A percentile compares a stretch with the other conserved stretches of the same genome.
phyloP scores from a whole-genome alignment of 2,888 invertebrate species.

The Eupeodes latifasciatus region DNA sequence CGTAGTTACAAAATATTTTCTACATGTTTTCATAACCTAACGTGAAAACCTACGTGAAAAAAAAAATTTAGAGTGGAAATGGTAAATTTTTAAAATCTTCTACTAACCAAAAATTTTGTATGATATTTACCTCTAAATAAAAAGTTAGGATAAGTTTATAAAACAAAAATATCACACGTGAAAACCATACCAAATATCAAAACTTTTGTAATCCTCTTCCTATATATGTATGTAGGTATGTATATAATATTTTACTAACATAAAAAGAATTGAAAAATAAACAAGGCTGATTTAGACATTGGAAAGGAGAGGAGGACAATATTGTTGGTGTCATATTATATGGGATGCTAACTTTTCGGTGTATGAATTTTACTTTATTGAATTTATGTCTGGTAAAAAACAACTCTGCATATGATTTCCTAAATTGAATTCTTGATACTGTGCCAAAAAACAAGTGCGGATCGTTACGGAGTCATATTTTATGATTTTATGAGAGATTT shows the following conservation, averaged over 20 bases:
- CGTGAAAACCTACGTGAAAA: no score
- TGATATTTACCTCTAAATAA: background rate
- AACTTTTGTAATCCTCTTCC: background rate
- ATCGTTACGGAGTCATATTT: background rate
- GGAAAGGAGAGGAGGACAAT: no score
- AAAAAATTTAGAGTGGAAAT: no score
- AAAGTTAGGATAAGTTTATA: background rate
- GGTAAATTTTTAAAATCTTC: background rate
- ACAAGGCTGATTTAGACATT: background rate
- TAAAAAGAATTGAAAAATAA: background rate
- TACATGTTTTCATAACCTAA: background rate
- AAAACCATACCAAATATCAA: background rate
- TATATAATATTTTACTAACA: background rate
- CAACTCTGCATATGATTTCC: background rate
- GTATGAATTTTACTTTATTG: background rate
- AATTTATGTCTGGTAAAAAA: background rate
- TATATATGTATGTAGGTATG: no score
- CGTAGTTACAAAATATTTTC: background rate
- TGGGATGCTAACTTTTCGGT: background rate
- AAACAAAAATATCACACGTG: background rate
- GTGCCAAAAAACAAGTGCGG: background rate
- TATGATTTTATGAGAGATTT: background rate
- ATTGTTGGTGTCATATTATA: background rate
- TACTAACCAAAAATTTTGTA: background rate
- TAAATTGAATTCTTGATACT: background rate